Percentiles rank a stretch among this genome's conserved stretches.
These are phyloP conservation scores for Amazona ochrocephala DNA, from an alignment of 2,797 vertebrate species.

Conservation along the genomic window DNA sequence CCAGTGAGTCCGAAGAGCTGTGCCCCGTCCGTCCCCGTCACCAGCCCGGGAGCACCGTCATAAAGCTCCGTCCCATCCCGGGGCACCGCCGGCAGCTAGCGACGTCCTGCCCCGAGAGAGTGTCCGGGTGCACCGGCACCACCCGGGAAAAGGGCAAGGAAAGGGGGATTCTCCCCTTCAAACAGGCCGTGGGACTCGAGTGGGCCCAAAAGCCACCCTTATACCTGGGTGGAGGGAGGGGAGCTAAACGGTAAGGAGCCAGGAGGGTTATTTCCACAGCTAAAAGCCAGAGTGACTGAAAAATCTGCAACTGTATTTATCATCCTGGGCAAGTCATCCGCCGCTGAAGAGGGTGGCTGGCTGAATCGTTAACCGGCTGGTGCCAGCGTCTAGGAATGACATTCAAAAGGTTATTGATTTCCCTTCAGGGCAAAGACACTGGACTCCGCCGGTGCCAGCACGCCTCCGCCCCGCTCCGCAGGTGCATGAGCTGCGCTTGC, in stretches of 20 bases:
- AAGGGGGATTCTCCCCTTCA: not conserved
- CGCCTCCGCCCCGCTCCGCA: not conserved
- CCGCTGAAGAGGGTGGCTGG: not conserved
- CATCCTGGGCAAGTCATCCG: not conserved
- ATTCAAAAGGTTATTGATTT: constrained; percentile 10
- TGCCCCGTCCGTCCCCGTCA: not conserved
- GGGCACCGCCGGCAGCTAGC: not conserved
- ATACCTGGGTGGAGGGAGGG: not conserved
- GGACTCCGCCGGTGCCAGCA: not conserved
- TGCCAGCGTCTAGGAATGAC: not conserved
- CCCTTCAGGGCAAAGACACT: not conserved
- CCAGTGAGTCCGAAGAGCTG: accelerated
- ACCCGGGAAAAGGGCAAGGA: not conserved
- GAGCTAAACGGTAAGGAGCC: not conserved
- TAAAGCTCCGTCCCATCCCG: not conserved
- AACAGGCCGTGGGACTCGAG: not conserved
- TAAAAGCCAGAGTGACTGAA: not conserved
- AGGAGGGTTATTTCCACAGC: not conserved
- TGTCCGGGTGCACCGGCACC: not conserved
- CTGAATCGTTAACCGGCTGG: not conserved
- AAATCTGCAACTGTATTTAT: not conserved
- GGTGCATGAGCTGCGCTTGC: not conserved
- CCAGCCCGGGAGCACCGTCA: not conserved
- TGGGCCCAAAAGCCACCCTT: not conserved
- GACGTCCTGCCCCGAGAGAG: not conserved